phyloP scores from a whole-genome alignment of 1,140 invertebrate species.

The Nasonia vitripennis region DNA sequence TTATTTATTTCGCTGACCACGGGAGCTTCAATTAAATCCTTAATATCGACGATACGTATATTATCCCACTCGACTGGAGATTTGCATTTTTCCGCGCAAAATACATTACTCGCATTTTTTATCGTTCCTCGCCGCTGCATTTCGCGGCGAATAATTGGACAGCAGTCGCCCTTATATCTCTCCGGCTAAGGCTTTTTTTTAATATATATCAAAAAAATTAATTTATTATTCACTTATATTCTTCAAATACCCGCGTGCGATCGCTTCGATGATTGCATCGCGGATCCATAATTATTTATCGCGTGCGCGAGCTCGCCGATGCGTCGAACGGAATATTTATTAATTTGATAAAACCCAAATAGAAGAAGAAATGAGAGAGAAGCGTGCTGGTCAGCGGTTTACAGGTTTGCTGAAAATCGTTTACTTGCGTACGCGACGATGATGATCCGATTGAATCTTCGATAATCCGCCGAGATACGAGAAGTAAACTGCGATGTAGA shows the following conservation, averaged over 20 bases:
- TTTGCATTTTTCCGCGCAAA: background rate
- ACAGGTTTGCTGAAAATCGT: too few species aligned
- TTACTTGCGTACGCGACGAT: too few species aligned
- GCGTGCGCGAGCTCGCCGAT: background rate
- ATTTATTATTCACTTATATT: background rate
- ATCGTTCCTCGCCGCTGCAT: background rate
- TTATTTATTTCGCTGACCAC: conserved; percentile 12
- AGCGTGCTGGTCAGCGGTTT: too few species aligned
- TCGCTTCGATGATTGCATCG: background rate
- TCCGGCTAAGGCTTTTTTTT: background rate
- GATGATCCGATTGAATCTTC: too few species aligned
- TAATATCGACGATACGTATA: conserved; percentile 11
- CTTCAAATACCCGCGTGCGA: background rate
- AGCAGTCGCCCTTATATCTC: background rate
- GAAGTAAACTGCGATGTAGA: too few species aligned
- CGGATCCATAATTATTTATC: background rate
- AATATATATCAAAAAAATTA: background rate
- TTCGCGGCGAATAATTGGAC: background rate
- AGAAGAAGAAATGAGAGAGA: too few species aligned
- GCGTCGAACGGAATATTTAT: background rate
- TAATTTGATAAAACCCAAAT: background rate
- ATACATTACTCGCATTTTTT: conserved; percentile 6
- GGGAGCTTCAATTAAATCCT: conserved; percentile 6
- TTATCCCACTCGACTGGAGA: background rate
- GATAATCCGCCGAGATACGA: too few species aligned